A percentile compares a stretch with the other conserved stretches of the same genome.
These are phyloP conservation scores for Invenusta paracnida DNA, from an alignment of 2,888 invertebrate species.

Conservation along the genomic window DNA sequence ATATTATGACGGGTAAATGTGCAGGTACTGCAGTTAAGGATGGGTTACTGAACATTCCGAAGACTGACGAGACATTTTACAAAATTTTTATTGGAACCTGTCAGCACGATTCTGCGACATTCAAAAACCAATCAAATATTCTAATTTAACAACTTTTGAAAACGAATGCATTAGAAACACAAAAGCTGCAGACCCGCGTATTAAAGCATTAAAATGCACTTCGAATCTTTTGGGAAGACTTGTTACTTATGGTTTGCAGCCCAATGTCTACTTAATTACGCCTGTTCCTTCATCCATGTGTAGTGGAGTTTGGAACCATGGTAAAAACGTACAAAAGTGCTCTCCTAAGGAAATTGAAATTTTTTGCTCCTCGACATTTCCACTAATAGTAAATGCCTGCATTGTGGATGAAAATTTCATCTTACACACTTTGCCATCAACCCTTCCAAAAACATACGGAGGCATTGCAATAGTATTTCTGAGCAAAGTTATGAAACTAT, in stretches of 20 bases:
- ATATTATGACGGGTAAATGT: neutral
- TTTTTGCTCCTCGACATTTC: neutral
- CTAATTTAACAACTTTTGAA: neutral
- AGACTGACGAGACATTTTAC: neutral
- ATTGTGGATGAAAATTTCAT: neutral
- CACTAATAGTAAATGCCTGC: neutral
- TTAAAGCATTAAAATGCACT: constrained; percentile 18
- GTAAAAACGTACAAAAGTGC: constrained; percentile 10
- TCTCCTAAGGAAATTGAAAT: neutral
- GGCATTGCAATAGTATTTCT: neutral
- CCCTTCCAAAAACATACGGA: neutral
- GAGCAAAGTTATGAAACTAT: neutral
- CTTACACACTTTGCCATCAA: neutral
- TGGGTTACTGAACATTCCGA: neutral
- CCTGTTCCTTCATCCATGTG: neutral
- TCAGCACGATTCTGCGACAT: neutral
- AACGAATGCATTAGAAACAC: neutral
- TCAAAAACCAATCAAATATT: neutral
- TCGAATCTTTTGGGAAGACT: neutral
- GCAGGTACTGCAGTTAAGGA: neutral
- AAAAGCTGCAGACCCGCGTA: neutral
- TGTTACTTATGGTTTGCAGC: neutral
- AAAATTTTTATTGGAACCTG: neutral
- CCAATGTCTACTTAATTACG: neutral
- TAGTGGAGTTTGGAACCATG: neutral